Evolutionary conservation across 2,797 vertebrate genomes (phyloP).

Genomic region (Tragopan temminckii): DNA sequence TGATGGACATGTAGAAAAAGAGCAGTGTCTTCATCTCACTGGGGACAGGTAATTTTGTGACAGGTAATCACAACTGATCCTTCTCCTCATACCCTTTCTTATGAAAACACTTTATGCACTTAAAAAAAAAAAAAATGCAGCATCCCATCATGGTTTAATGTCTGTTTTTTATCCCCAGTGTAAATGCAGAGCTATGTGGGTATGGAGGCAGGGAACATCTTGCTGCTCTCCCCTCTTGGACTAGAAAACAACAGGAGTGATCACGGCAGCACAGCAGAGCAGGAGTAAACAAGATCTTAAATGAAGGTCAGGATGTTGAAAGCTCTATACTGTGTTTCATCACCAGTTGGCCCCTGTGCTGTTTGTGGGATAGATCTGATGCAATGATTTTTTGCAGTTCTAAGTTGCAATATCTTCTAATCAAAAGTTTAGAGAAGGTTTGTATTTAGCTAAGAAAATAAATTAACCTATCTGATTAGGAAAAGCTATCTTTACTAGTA

Average conservation of each 20-base stretch:
- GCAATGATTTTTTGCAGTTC: background rate
- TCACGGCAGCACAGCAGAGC: background rate
- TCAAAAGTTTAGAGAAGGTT: background rate
- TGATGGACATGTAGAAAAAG: background rate
- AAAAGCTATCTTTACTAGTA: background rate
- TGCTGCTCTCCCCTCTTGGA: background rate
- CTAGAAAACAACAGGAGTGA: background rate
- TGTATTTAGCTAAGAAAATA: background rate
- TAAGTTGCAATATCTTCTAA: background rate
- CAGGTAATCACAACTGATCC: background rate
- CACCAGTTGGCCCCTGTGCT: background rate
- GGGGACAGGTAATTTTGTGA: background rate
- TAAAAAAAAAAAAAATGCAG: background rate
- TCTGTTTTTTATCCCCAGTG: background rate
- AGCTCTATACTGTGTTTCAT: background rate
- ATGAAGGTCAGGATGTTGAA: background rate
- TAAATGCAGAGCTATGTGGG: background rate
- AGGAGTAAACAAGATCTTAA: background rate
- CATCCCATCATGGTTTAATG: background rate
- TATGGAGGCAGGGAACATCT: background rate
- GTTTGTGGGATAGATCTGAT: background rate
- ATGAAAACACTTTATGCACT: background rate
- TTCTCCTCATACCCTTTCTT: background rate
- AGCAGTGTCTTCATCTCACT: background rate
- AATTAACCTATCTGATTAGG: background rate